Conservation (phyloP, 2,797 vertebrate species). For the Sebastes itinus region DNA sequence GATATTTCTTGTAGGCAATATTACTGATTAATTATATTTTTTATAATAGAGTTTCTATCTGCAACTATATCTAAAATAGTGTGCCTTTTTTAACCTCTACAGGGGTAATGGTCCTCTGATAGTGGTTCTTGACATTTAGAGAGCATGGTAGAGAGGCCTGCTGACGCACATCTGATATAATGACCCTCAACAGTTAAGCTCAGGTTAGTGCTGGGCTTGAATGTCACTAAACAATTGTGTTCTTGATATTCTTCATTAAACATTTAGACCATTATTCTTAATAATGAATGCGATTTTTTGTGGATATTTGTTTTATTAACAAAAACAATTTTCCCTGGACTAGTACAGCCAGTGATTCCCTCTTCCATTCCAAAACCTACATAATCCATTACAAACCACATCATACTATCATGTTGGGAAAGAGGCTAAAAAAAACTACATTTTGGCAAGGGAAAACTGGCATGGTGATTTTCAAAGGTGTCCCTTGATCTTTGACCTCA, state of each 20-base stretch:
- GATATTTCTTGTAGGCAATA: background rate
- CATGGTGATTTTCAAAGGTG: too few species aligned
- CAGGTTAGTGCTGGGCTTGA: background rate
- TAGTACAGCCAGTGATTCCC: background rate
- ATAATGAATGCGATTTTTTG: too few species aligned
- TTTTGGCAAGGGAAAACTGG: too few species aligned
- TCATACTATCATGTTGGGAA: too few species aligned
- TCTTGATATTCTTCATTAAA: background rate
- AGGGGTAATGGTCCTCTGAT: background rate
- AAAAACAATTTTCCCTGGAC: background rate
- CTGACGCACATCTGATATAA: conserved; percentile 19
- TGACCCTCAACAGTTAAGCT: background rate
- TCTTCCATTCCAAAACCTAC: too few species aligned
- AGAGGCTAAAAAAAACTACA: rapidly evolving
- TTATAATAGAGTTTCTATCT: background rate
- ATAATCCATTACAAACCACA: too few species aligned
- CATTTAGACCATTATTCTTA: background rate
- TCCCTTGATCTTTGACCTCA: too few species aligned
- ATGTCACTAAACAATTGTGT: background rate
- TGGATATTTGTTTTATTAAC: background rate
- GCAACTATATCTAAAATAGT: background rate
- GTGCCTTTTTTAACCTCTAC: background rate
- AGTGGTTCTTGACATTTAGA: background rate
- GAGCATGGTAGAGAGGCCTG: background rate
- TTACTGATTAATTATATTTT: background rate